A percentile compares a stretch with the other conserved stretches of the same genome.
Evolutionary conservation across 2,797 vertebrate genomes (phyloP).

Genomic region (Galagoides demidoff): DNA sequence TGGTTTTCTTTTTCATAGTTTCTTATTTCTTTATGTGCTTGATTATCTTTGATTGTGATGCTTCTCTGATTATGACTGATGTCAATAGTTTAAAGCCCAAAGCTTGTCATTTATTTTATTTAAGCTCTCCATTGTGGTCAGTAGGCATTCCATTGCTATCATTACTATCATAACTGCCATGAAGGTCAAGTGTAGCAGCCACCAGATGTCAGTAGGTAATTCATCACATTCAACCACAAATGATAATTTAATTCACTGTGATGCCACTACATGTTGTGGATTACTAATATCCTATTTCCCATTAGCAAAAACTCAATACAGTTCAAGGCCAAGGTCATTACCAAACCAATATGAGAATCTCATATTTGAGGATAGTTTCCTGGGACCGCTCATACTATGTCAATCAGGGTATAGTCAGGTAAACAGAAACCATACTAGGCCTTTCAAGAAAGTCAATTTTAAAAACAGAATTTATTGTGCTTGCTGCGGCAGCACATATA

Average conservation of each 20-base stretch:
- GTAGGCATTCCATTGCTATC: background rate
- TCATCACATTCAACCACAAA: background rate
- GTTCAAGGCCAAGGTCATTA: background rate
- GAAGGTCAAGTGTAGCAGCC: background rate
- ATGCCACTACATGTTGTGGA: background rate
- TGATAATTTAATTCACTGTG: background rate
- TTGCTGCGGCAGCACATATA: no score
- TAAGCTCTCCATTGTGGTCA: background rate
- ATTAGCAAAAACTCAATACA: background rate
- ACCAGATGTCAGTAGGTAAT: background rate
- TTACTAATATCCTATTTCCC: background rate
- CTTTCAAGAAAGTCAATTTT: constrained; percentile 2
- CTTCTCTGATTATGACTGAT: constrained; percentile 25
- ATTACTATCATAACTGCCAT: background rate
- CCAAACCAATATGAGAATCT: background rate
- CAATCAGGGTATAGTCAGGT: background rate
- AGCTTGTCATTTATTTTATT: background rate
- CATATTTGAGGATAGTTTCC: background rate
- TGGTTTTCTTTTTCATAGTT: background rate
- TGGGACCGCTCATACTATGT: background rate
- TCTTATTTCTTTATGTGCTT: constrained; percentile 2
- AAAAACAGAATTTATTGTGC: background rate
- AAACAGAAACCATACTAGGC: background rate
- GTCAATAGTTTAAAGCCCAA: background rate
- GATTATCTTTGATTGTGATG: background rate